Percentiles rank a stretch among this genome's conserved stretches.
phyloP scores from a whole-genome alignment of 2,797 vertebrate species.

The Hydrophis major region DNA sequence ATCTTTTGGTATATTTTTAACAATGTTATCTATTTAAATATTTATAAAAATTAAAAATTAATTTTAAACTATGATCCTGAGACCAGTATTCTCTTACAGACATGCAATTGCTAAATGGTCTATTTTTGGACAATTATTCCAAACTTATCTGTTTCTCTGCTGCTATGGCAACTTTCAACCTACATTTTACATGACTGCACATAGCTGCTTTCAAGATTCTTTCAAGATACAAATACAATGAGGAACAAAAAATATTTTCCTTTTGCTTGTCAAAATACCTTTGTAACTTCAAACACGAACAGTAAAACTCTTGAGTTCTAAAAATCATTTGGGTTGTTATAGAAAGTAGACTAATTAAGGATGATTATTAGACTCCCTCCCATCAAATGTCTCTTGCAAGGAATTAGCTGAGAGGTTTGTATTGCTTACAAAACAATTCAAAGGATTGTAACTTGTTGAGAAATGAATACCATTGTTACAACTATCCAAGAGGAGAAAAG shows the following conservation, averaged over 20 bases:
- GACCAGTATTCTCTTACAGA: constrained; percentile 39
- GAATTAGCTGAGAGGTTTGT: background rate
- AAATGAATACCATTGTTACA: background rate
- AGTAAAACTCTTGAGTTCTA: background rate
- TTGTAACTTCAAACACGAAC: background rate
- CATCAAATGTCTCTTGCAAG: background rate
- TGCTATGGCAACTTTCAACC: constrained; percentile 64
- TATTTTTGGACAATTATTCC: constrained; percentile 60
- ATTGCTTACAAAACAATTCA: background rate
- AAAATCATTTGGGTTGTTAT: background rate
- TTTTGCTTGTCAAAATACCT: constrained; percentile 41
- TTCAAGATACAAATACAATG: constrained; percentile 25
- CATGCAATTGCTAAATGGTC: constrained; percentile 52
- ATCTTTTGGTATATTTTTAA: constrained; percentile 31
- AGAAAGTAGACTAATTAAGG: background rate
- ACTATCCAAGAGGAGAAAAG: background rate
- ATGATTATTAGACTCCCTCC: background rate
- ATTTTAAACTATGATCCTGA: constrained; percentile 42
- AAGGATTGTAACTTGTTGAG: background rate
- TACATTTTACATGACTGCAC: constrained; percentile 51
- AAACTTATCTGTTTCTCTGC: constrained; percentile 45
- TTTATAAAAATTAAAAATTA: constrained; percentile 46
- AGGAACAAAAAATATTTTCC: constrained; percentile 49
- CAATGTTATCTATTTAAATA: constrained; percentile 31
- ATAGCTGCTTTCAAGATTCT: constrained; percentile 57